These are phyloP conservation scores for Echinometra lucunter DNA, from an alignment of 53 echinoderm and acorn worm species.

Conservation along the genomic window DNA sequence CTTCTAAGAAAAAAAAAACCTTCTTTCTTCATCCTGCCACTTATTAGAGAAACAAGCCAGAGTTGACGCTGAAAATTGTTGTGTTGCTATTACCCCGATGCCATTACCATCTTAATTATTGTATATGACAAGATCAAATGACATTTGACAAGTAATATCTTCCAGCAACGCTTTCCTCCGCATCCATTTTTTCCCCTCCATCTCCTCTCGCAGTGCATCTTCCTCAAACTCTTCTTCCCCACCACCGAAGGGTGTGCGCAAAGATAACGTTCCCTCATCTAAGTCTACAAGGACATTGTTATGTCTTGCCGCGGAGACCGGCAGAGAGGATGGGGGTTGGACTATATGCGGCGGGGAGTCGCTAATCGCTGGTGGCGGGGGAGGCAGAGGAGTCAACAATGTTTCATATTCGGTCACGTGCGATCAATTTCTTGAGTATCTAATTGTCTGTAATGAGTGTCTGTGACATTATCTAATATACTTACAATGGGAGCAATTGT, in stretches of 20 bases:
- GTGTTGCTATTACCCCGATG: conserved; percentile 65
- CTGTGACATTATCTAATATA: conserved; percentile 60
- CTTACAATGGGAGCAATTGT: conserved; percentile 48
- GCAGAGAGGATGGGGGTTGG: not conserved
- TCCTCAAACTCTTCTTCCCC: not conserved
- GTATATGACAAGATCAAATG: conserved; percentile 69
- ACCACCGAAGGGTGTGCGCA: not conserved
- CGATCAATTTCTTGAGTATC: conserved; percentile 54
- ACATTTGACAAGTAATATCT: conserved; percentile 68
- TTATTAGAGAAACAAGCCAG: not conserved
- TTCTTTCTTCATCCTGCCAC: not conserved
- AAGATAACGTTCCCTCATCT: conserved; percentile 28
- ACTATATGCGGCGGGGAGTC: not conserved
- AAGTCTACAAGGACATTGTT: not conserved
- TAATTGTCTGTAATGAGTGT: conserved; percentile 52
- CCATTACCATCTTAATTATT: conserved; percentile 67
- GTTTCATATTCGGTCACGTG: conserved; percentile 47
- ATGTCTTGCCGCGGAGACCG: conserved; percentile 13
- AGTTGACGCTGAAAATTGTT: conserved; percentile 39
- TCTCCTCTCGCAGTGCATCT: not conserved
- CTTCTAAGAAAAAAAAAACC: not conserved
- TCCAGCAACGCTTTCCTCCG: conserved; percentile 43
- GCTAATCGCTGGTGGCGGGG: conserved; percentile 47
- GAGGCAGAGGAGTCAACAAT: conserved; percentile 53
- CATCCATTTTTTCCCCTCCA: conserved; percentile 18